phyloP scores from a whole-genome alignment of 2,113 vertebrate genomes.

The Ictalurus furcatus region DNA sequence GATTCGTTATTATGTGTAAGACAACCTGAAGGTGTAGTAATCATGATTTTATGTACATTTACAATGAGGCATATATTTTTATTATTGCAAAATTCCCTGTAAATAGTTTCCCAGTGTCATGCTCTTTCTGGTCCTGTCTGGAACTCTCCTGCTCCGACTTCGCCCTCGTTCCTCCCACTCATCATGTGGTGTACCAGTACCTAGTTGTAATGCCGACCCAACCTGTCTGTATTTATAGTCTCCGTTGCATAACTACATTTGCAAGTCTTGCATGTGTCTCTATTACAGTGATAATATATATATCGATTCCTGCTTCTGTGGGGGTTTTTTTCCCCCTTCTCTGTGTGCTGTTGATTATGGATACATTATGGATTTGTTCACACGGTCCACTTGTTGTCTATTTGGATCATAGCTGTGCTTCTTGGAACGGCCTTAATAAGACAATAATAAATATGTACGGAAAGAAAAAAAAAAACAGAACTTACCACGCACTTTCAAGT shows the following conservation, averaged over 20 bases:
- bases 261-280: constrained; percentile 25
- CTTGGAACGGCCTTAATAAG: background rate
- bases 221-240: constrained; percentile 24
- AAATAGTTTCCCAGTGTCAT: background rate
- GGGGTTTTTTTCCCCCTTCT: background rate
- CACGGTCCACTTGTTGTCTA: background rate
- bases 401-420: background rate
- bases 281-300: background rate
- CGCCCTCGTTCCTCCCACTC: constrained; percentile 11
- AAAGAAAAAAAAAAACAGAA: background rate
- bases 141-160: background rate
- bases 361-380: background rate
- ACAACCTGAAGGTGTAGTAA: background rate
- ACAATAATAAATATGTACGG: background rate
- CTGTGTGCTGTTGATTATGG: background rate
- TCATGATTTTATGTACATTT: background rate
- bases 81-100: background rate
- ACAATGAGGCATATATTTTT: background rate
- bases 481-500: background rate
- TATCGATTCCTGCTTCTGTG: background rate
- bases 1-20: background rate
- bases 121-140: constrained; percentile 12
- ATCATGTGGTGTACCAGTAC: background rate
- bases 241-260: constrained; percentile 8
- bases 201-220: constrained; percentile 1